These are phyloP conservation scores for Zalophus californianus DNA, from an alignment of 2,797 vertebrate species.

Conservation along the genomic window DNA sequence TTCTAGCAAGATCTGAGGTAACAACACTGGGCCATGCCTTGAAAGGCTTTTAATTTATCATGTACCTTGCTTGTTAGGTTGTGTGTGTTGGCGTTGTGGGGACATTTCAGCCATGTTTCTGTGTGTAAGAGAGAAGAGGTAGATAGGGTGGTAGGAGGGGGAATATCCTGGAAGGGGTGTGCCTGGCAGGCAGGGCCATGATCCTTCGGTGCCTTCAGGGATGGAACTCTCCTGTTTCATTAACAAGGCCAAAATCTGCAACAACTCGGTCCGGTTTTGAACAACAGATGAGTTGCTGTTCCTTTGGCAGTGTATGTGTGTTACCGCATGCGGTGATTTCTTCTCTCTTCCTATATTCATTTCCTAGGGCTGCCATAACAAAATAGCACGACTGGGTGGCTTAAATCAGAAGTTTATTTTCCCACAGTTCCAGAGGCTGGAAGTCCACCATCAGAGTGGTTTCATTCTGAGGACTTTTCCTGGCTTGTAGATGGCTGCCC, in stretches of 20 bases:
- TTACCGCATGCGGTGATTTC: not conserved
- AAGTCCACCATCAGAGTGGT: not conserved
- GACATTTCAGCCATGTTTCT: not conserved
- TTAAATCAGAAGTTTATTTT: constrained; percentile 1
- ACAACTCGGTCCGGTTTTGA: not conserved
- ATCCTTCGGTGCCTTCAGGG: not conserved
- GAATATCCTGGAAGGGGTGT: not conserved
- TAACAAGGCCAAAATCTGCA: not conserved
- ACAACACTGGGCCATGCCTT: constrained; percentile 12
- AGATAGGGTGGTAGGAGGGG: not conserved
- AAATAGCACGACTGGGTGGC: not conserved
- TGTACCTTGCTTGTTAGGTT: constrained; percentile 56
- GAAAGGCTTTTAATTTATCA: constrained; percentile 64
- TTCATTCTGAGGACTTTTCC: not conserved
- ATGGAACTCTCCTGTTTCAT: not conserved
- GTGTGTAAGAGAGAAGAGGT: not conserved
- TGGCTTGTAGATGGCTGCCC: not conserved
- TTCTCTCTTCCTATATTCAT: not conserved
- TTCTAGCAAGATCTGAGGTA: constrained; percentile 67
- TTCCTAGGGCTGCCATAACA: not conserved
- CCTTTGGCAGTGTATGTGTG: not conserved
- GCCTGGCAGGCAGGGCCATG: not conserved
- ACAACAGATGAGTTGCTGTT: not conserved
- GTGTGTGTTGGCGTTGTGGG: not conserved
- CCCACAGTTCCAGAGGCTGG: not conserved